Evolutionary conservation across 1,140 invertebrate species (phyloP).

Genomic region (Drosophila lowei): DNA sequence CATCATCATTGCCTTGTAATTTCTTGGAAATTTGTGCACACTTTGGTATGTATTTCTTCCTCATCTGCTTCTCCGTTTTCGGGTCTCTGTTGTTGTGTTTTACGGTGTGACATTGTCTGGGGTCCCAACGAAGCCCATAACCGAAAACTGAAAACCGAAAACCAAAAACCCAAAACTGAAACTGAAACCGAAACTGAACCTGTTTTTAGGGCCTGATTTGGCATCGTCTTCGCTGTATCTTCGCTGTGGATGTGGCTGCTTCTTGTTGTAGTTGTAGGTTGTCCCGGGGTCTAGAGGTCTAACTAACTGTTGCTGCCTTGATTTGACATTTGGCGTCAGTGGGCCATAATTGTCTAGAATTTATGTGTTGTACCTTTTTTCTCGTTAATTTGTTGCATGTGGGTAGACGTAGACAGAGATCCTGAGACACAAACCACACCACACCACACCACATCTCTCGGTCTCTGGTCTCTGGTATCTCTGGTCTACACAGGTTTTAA

Average conservation of each 20-base stretch:
- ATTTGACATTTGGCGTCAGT: slow-evolving; percentile 82
- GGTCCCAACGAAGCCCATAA: slow-evolving; percentile 27
- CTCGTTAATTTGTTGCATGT: slow-evolving; percentile 72
- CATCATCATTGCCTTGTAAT: slow-evolving; percentile 61
- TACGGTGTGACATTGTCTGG: slow-evolving; percentile 80
- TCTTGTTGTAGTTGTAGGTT: slow-evolving; percentile 1
- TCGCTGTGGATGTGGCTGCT: neutral
- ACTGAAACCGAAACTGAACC: slow-evolving; percentile 72
- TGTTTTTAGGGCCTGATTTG: slow-evolving; percentile 79
- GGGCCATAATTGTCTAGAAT: slow-evolving; percentile 81
- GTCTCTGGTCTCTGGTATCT: neutral
- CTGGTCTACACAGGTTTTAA: slow-evolving; percentile 57
- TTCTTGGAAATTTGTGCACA: slow-evolving; percentile 82
- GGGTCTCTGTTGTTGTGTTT: slow-evolving; percentile 42
- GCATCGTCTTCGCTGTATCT: slow-evolving; percentile 47
- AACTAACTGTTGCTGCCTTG: slow-evolving; percentile 79
- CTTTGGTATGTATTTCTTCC: slow-evolving; percentile 82
- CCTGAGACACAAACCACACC: slow-evolving; percentile 29
- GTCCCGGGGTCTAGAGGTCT: slow-evolving; percentile 69
- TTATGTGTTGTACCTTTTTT: slow-evolving; percentile 81
- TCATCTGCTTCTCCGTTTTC: slow-evolving; percentile 50
- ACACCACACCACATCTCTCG: slow-evolving; percentile 10
- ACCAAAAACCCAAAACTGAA: slow-evolving; percentile 36
- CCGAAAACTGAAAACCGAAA: neutral
- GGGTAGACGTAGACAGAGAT: slow-evolving; percentile 34